A percentile compares a stretch with the other conserved stretches of the same genome.
These are phyloP conservation scores for Palaemon carinicauda DNA, from an alignment of 1,140 invertebrate species.

Conservation along the genomic window DNA sequence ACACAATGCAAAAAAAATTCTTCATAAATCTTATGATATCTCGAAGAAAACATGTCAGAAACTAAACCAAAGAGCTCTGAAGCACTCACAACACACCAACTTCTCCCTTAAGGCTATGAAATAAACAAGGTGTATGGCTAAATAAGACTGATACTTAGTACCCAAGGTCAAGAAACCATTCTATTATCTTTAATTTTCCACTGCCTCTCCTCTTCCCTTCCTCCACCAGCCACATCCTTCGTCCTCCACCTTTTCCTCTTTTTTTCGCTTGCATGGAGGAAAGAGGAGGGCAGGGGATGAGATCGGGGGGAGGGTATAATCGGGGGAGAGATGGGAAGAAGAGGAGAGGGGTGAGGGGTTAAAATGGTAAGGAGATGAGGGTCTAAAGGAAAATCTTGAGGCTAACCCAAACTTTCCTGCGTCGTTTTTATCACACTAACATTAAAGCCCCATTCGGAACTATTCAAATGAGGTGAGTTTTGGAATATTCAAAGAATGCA, in stretches of 20 bases:
- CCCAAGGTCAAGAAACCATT: too few relatives aligned
- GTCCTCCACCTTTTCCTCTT: not conserved
- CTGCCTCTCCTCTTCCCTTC: not conserved
- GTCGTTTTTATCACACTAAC: slow-evolving; percentile 31
- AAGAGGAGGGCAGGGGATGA: not conserved
- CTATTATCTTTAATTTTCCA: not conserved
- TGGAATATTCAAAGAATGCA: slow-evolving; percentile 40
- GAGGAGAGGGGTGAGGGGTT: not conserved
- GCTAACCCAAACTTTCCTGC: slow-evolving; percentile 26
- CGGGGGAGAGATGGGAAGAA: not conserved
- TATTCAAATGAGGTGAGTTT: slow-evolving; percentile 38
- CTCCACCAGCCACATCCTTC: not conserved
- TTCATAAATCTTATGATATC: too few relatives aligned
- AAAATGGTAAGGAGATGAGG: not conserved
- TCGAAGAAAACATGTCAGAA: too few relatives aligned
- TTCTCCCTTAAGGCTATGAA: too few relatives aligned
- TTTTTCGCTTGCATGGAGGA: not conserved
- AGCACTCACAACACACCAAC: too few relatives aligned
- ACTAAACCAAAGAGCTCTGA: too few relatives aligned
- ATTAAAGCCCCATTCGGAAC: slow-evolving; percentile 33
- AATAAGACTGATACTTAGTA: too few relatives aligned
- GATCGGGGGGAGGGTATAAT: not conserved
- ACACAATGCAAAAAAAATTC: too few relatives aligned
- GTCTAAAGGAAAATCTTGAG: slow-evolving; percentile 30
- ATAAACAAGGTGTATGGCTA: too few relatives aligned